Conservation (phyloP, 1,140 invertebrate species). For the Bombyx mori region ASM3026992v2 NC_085131.1:1638501-1639000, state of each 20-base stretch:
- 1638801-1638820: conserved; percentile 47
- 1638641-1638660: conserved; percentile 57
- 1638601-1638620: conserved; percentile 33
- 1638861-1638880: background rate
- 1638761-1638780: conserved; percentile 48
- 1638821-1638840: conserved; percentile 60
- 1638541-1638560: too few relatives aligned
- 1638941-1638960: too few relatives aligned
- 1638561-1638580: background rate
- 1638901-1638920: too few relatives aligned
- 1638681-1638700: conserved; percentile 38
- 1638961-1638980: too few relatives aligned
- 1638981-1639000: too few relatives aligned
- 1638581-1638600: conserved; percentile 1
- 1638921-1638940: too few relatives aligned
- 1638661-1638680: conserved; percentile 63
- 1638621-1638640: conserved; percentile 42
- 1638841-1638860: conserved; percentile 12
- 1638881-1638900: too few relatives aligned
- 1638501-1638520: background rate
- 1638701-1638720: conserved; percentile 10
- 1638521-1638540: too few relatives aligned
- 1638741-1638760: conserved; percentile 65
- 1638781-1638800: conserved; percentile 27
- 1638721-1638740: conserved; percentile 43